Evolutionary conservation across 2,888 invertebrate species (phyloP).

Genomic region (Lithophane semibrunnea): DNA sequence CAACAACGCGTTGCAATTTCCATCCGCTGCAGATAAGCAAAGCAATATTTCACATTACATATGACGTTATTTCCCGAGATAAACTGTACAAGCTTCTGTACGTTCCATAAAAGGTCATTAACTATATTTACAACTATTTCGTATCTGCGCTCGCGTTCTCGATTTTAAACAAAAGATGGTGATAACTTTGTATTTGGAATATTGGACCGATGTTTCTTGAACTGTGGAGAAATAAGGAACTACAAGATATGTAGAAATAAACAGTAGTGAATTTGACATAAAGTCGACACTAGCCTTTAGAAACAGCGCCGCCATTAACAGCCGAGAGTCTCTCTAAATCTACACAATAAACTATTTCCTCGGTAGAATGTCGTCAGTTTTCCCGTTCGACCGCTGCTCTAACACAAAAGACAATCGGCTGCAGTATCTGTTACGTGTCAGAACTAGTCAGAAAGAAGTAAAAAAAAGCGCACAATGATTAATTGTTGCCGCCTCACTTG

Average conservation of each 20-base stretch:
- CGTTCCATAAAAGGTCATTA: conserved; percentile 49
- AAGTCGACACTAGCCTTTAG: conserved; percentile 8
- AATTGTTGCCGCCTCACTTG: conserved; percentile 34
- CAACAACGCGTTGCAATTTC: conserved; percentile 75
- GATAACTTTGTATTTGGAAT: conserved; percentile 10
- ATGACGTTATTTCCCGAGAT: conserved; percentile 74
- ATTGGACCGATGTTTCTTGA: not conserved
- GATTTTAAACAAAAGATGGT: conserved; percentile 14
- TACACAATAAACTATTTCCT: conserved; percentile 27
- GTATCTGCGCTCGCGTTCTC: not conserved
- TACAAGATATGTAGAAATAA: not conserved
- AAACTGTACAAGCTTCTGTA: conserved; percentile 55
- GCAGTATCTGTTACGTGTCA: conserved; percentile 44
- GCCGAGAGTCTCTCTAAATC: not conserved
- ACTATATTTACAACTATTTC: conserved; percentile 23
- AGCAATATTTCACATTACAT: conserved; percentile 79
- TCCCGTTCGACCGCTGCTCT: conserved; percentile 16
- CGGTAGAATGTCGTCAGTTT: conserved; percentile 25
- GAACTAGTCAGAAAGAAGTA: conserved; percentile 16
- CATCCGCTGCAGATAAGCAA: conserved; percentile 79
- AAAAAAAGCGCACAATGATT: conserved; percentile 39
- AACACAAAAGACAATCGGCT: conserved; percentile 40
- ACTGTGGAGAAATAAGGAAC: not conserved
- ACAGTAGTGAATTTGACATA: conserved; percentile 5
- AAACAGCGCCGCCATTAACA: not conserved